A percentile compares a stretch with the other conserved stretches of the same genome.
Conservation (phyloP, 2,113 vertebrate genomes). For the Ariopsis seemanni region DNA sequence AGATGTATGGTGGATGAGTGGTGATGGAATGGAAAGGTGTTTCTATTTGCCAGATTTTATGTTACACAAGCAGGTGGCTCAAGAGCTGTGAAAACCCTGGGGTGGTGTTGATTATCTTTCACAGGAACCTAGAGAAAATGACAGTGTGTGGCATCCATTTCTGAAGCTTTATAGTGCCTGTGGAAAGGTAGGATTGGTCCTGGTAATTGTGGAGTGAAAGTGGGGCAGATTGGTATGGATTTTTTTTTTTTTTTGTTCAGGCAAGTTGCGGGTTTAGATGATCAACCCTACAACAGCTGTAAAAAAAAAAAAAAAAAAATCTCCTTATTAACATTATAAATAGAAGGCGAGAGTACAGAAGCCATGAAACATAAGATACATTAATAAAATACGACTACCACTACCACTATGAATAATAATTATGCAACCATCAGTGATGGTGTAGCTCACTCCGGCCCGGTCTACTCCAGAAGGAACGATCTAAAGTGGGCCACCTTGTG, state of each 20-base stretch:
- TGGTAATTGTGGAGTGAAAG: neutral
- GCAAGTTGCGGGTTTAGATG: neutral
- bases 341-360: neutral
- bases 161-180: neutral
- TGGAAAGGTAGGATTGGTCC: neutral
- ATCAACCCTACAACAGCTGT: neutral
- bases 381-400: neutral
- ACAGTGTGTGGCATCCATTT: neutral
- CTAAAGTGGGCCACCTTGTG: too few species aligned
- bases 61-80: constrained; percentile 21
- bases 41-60: constrained; percentile 29
- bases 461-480: too few species aligned
- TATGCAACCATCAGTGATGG: too few species aligned
- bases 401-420: too few species aligned
- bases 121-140: constrained; percentile 17
- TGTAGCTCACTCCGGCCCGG: too few species aligned
- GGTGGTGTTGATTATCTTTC: constrained; percentile 37
- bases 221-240: neutral
- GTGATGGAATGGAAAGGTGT: neutral
- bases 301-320: too few species aligned
- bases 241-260: constrained; percentile 20
- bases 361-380: neutral
- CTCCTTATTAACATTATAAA: neutral
- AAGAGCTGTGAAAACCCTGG: constrained; percentile 29
- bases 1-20: neutral